Percentiles rank a stretch among this genome's conserved stretches.
phyloP scores from a whole-genome alignment of 2,888 invertebrate genomes.

The Elaeidobius kamerunicus region DNA sequence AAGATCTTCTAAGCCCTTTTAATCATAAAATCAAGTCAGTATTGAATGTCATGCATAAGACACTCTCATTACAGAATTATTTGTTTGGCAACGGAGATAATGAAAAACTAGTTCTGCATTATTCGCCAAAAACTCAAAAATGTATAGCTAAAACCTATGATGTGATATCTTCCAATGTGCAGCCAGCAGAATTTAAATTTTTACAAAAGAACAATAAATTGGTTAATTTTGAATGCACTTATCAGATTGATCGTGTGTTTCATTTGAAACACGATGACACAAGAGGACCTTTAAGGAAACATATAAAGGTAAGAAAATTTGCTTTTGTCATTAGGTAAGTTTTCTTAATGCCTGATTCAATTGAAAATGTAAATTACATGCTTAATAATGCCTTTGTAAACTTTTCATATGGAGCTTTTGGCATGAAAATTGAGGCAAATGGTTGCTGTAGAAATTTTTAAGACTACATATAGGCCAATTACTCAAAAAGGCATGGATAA shows the following conservation, averaged over 20 bases:
- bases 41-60: constrained; percentile 57
- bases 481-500: too few relatives aligned
- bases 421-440: too few relatives aligned
- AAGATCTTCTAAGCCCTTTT: constrained; percentile 59
- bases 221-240: constrained; percentile 72
- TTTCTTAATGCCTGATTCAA: too few relatives aligned
- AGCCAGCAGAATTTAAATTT: constrained; percentile 76
- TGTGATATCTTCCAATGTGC: constrained; percentile 54
- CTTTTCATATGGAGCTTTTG: too few relatives aligned
- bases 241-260: constrained; percentile 73
- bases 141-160: constrained; percentile 66
- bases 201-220: constrained; percentile 67
- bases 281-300: constrained; percentile 64
- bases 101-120: constrained; percentile 66
- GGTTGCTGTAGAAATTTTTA: too few relatives aligned
- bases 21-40: constrained; percentile 59
- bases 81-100: constrained; percentile 59
- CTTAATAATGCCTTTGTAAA: too few relatives aligned
- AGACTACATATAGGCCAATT: too few relatives aligned
- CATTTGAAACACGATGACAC: constrained; percentile 62
- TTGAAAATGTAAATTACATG: too few relatives aligned
- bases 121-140: constrained; percentile 54
- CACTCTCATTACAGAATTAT: constrained; percentile 55
- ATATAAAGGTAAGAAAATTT: constrained; percentile 60
- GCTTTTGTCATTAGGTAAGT: too few relatives aligned